A percentile compares a stretch with the other conserved stretches of the same genome.
phyloP scores from a whole-genome alignment of 2,888 invertebrate species.

The Bombylius discolor region DNA sequence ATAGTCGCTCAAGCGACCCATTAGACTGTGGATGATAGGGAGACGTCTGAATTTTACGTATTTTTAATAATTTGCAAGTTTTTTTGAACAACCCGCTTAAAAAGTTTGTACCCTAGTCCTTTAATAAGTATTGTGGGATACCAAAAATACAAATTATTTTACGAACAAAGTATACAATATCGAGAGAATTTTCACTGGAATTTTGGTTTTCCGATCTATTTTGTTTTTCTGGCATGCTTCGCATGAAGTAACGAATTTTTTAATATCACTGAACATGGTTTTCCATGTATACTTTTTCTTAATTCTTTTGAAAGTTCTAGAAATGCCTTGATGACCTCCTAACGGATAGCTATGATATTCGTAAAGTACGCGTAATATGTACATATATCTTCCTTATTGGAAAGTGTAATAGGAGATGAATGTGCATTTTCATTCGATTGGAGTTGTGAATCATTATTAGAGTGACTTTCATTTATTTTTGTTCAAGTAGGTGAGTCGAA shows the following conservation, averaged over 20 bases:
- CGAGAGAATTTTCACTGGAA: conserved; percentile 4
- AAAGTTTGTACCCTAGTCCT: background rate
- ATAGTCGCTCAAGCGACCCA: conserved; percentile 23
- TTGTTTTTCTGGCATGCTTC: conserved; percentile 2
- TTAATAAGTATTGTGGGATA: background rate
- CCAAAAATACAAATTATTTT: background rate
- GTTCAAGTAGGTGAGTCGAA: too few relatives aligned
- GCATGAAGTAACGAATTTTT: conserved; percentile 1
- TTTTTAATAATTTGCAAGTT: conserved; percentile 1
- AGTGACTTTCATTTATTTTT: too few relatives aligned
- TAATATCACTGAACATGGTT: conserved; percentile 7
- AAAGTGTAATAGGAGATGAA: too few relatives aligned
- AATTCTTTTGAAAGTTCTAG: background rate
- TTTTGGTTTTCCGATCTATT: background rate
- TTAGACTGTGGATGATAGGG: conserved; percentile 14
- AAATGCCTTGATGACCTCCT: background rate
- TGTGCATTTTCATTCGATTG: too few relatives aligned
- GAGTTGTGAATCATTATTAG: too few relatives aligned
- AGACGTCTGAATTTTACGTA: conserved; percentile 1
- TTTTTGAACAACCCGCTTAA: conserved; percentile 14
- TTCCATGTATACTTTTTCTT: background rate
- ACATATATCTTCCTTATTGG: too few relatives aligned
- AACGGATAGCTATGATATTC: background rate
- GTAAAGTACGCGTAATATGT: too few relatives aligned
- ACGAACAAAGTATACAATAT: background rate